Conservation (phyloP, 2,113 vertebrate species). For the Campylomormyrus tamandua region DNA sequence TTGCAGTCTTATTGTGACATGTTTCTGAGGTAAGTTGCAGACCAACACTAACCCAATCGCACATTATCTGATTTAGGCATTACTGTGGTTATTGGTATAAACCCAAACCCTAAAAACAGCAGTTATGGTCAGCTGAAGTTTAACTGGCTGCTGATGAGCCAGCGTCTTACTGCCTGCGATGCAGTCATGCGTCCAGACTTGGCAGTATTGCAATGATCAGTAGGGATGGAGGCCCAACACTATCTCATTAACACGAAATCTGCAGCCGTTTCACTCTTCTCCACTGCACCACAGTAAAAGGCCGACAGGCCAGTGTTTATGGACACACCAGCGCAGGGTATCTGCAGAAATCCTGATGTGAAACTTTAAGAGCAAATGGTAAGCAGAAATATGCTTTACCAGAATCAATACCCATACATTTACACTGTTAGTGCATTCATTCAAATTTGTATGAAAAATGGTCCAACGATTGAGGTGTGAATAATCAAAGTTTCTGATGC, state of each 20-base stretch:
- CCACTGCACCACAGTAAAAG: background rate
- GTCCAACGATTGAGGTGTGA: background rate
- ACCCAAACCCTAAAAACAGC: background rate
- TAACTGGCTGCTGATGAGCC: background rate
- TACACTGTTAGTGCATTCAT: background rate
- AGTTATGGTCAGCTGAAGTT: background rate
- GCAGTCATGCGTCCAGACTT: background rate
- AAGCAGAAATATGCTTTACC: background rate
- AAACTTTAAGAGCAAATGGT: background rate
- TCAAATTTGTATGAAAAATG: background rate
- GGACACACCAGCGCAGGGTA: background rate
- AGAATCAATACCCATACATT: background rate
- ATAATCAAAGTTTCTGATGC: background rate
- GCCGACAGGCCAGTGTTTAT: background rate
- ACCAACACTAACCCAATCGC: background rate
- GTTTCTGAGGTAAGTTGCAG: background rate
- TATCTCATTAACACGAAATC: background rate
- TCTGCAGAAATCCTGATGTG: background rate
- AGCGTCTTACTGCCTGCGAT: background rate
- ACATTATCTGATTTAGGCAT: background rate
- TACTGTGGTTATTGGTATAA: background rate
- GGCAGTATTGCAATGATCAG: background rate
- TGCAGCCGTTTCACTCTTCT: background rate
- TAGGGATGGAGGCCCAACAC: background rate
- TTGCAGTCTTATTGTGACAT: background rate